phyloP scores from a whole-genome alignment of 92 coral and sea anemone species.

The Umimayanthus kanabou region DNA sequence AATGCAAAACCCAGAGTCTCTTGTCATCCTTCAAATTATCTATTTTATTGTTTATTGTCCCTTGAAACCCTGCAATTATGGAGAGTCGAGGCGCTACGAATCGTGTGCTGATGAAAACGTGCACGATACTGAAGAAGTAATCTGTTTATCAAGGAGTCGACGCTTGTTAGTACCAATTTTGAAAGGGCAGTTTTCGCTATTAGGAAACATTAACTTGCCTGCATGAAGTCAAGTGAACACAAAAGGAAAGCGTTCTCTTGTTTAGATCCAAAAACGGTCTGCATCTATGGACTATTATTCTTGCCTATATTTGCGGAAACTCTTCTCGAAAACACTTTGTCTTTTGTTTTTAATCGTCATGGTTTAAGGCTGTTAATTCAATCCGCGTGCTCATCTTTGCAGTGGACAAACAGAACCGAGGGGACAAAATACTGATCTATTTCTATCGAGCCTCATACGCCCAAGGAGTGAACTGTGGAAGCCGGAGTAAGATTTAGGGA shows the following conservation, averaged over 20 bases:
- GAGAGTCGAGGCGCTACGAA: neutral
- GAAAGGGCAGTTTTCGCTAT: constrained; percentile 10
- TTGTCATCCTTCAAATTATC: constrained; percentile 22
- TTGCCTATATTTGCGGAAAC: constrained; percentile 36
- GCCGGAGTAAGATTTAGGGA: constrained; percentile 36
- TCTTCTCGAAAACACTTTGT: constrained; percentile 31
- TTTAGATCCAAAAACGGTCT: constrained; percentile 39
- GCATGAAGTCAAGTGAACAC: constrained; percentile 33
- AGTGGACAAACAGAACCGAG: neutral
- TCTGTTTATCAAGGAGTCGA: constrained; percentile 19
- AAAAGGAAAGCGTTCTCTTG: constrained; percentile 30
- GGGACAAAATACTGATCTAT: neutral
- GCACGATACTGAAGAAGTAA: neutral
- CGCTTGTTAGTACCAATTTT: neutral
- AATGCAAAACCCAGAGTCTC: constrained; percentile 10
- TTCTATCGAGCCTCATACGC: constrained; percentile 3
- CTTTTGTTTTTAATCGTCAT: constrained; percentile 45
- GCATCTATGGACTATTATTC: constrained; percentile 8
- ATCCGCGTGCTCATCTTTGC: constrained; percentile 24
- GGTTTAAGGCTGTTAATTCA: constrained; percentile 37
- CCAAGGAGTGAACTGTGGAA: neutral
- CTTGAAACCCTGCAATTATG: constrained; percentile 23
- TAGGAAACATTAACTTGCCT: constrained; percentile 23
- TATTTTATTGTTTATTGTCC: constrained; percentile 21
- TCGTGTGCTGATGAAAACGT: neutral